phyloP scores from a whole-genome alignment of 53 echinoderm and acorn worm species.

The Zoroaster sp. region DNA sequence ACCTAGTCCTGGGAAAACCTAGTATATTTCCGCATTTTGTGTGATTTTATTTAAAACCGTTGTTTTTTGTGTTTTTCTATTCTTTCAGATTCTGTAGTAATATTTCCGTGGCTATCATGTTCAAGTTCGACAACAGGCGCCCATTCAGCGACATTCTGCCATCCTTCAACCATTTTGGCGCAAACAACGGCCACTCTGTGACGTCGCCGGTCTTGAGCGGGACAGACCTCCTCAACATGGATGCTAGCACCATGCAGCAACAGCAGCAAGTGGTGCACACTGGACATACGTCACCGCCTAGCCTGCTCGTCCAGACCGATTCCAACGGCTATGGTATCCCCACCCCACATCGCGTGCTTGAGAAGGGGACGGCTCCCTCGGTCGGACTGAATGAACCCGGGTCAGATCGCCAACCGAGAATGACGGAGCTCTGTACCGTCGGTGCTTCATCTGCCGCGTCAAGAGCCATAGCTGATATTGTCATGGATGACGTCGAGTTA shows the following conservation, averaged over 20 bases:
- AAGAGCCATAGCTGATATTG: conserved; percentile 28
- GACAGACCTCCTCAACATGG: conserved; percentile 32
- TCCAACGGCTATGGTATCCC: conserved; percentile 35
- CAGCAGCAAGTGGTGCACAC: conserved; percentile 32
- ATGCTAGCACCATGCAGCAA: conserved; percentile 17
- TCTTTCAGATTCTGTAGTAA: neutral
- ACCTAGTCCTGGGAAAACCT: no score
- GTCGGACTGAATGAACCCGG: neutral
- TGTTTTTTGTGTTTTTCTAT: neutral
- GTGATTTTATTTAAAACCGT: no score
- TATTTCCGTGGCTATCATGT: neutral
- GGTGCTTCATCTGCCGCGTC: neutral
- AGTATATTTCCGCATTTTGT: no score
- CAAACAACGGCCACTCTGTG: conserved; percentile 14
- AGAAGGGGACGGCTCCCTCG: conserved; percentile 10
- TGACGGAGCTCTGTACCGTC: conserved; percentile 41
- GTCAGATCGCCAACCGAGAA: conserved; percentile 37
- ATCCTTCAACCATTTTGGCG: conserved; percentile 36
- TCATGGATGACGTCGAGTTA: conserved; percentile 47
- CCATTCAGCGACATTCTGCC: conserved; percentile 49
- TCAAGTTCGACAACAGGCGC: conserved; percentile 48
- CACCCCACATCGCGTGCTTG: conserved; percentile 43
- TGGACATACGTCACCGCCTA: conserved; percentile 34
- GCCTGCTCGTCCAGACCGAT: conserved; percentile 29
- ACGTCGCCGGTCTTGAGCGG: neutral